Conservation (phyloP, 1,140 invertebrate species). For the Drusus annulatus region DNA sequence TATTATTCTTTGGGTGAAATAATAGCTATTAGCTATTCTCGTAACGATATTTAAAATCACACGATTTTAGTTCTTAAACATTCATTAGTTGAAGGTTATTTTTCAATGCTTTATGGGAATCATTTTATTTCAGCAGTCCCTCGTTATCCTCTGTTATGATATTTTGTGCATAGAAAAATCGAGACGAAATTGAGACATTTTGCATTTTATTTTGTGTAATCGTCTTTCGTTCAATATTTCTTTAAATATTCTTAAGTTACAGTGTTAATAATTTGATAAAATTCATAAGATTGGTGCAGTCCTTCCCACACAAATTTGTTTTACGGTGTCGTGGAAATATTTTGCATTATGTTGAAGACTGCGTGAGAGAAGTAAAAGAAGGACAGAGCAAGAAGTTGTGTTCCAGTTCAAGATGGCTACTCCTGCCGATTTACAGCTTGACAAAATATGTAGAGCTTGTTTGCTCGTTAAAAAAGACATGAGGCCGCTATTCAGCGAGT, state of each 20-base stretch:
- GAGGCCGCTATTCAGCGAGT: slow-evolving; percentile 74
- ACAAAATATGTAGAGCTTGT: slow-evolving; percentile 76
- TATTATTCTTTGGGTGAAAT: no score
- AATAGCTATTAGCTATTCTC: no score
- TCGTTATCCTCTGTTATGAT: slow-evolving; percentile 24
- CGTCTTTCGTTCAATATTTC: background rate
- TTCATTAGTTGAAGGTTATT: no score
- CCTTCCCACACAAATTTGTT: background rate
- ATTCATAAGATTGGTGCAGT: background rate
- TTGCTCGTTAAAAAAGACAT: slow-evolving; percentile 75
- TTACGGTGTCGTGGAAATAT: background rate
- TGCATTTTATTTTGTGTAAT: slow-evolving; percentile 29
- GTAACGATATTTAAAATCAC: no score
- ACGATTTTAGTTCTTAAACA: no score
- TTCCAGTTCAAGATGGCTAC: slow-evolving; percentile 50
- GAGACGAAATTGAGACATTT: slow-evolving; percentile 14
- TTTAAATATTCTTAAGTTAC: no score
- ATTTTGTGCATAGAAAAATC: slow-evolving; percentile 29
- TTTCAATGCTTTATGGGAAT: no score
- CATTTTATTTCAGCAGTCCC: background rate
- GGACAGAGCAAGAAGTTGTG: slow-evolving; percentile 23
- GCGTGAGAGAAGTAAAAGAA: slow-evolving; percentile 17
- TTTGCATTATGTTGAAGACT: background rate
- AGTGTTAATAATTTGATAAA: slow-evolving; percentile 1
- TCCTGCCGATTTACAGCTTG: slow-evolving; percentile 62